Base-by-base conservation (phyloP, 2,113 vertebrate species). In the Otis tarda region DNA sequence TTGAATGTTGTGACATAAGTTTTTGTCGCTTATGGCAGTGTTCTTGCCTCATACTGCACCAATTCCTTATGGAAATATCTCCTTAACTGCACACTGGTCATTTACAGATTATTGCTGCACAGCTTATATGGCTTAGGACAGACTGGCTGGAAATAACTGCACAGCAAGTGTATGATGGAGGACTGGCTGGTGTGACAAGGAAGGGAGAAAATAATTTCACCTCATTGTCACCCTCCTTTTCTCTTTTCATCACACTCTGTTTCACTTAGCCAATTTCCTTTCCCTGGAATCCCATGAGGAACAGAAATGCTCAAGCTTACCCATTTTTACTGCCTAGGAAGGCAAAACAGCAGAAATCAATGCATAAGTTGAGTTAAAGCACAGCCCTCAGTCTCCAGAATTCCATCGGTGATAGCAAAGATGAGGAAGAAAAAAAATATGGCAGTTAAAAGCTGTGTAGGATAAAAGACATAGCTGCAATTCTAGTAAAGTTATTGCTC, bases 401-500 rank as follows among this genome's bases (percentile, higher is more conserved):
- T 8, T 68, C 43, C 67, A 64, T 22, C 43, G 83, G 88, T 37
- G 35, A 83, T 77, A 78, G 7, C 1, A 20, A 90, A 93, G 41
- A 47, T 52, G 61, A 63, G 2, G 57, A 83, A 89, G 28, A 10
- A 82, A 33, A 56, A 93, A 65, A 63, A 67, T 19, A 79, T 8
- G 13, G 10, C 25, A 61, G 9, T 53, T 80, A 84, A 94, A 96
- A 91, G 15, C 10, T 4, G 39, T 30, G 35, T 30, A 63, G 18
- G 17, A 83, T 79, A 67, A 69, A 94, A 37, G 71, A 60, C 45
- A 80, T 33, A 15, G 37, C 2, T 59, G 75, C 19, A 93, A 60
- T 83, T 82, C 50, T n/a, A 71, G 14, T 31, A 84, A 70, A 97
- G 57, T 88, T 59, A 93, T 61, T 83, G 28, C 27, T 94, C 89